A percentile compares a stretch with the other conserved stretches of the same genome.
These are phyloP conservation scores for Lutjanus argentimaculatus DNA, from an alignment of 2,797 vertebrate genomes.

Conservation along the genomic window DNA sequence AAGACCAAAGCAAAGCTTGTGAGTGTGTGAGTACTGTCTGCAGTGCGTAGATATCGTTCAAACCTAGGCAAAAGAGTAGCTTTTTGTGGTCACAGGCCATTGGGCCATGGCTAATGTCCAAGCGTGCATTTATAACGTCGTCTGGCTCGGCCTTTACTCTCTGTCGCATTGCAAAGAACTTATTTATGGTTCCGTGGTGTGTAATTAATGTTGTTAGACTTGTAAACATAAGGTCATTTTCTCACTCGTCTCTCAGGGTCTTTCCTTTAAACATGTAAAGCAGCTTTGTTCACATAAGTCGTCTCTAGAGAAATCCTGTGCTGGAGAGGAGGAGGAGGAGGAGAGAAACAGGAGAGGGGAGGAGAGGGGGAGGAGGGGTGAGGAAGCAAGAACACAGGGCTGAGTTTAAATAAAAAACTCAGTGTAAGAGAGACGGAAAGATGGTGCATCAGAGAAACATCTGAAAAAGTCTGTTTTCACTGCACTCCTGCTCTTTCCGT, in stretches of 20 bases:
- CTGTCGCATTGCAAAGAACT: neutral
- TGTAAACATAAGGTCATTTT: neutral
- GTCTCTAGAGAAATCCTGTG: conserved; percentile 14
- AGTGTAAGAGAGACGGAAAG: conserved; percentile 10
- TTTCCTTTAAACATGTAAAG: conserved; percentile 12
- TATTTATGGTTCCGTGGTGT: neutral
- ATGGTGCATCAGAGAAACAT: conserved; percentile 19
- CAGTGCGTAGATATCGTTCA: too few relatives aligned
- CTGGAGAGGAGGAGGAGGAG: conserved; percentile 10
- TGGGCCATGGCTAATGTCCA: too few relatives aligned
- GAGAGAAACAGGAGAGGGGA: neutral
- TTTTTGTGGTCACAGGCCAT: too few relatives aligned
- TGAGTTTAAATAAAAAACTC: conserved; percentile 24
- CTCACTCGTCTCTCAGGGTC: neutral
- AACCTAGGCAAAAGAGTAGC: too few relatives aligned
- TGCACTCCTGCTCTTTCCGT: conserved; percentile 33
- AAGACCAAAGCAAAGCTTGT: too few relatives aligned
- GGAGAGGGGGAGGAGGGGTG: neutral
- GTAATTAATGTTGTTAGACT: conserved; percentile 1
- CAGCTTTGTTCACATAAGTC: conserved; percentile 27
- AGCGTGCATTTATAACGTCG: too few relatives aligned
- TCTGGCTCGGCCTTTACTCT: neutral
- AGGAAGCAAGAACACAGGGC: neutral
- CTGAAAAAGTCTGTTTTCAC: conserved; percentile 22
- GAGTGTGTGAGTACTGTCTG: too few relatives aligned